phyloP scores from a whole-genome alignment of 2,797 vertebrate species.

The Artibeus lituratus region DNA sequence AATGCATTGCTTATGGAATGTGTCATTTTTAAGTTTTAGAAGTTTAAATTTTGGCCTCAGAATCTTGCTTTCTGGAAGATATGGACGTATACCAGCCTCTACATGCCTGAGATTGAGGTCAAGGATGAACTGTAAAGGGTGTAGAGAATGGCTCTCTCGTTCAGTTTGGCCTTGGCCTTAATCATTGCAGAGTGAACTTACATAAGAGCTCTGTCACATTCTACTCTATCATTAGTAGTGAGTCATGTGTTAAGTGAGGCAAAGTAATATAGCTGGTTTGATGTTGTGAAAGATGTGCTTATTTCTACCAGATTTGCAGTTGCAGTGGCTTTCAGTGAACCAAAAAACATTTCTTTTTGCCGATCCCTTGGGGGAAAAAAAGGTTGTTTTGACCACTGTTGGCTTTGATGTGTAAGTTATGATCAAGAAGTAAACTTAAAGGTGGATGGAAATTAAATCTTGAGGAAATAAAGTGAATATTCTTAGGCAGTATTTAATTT shows the following conservation, averaged over 20 bases:
- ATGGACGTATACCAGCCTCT: background rate
- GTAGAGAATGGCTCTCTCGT: background rate
- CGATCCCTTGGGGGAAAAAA: slow-evolving; percentile 1
- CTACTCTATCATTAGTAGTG: slow-evolving; percentile 40
- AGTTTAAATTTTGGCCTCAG: slow-evolving; percentile 14
- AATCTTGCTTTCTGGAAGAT: slow-evolving; percentile 38
- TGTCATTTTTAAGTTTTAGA: slow-evolving; percentile 34
- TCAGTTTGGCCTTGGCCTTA: background rate
- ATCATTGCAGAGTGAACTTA: slow-evolving; percentile 22
- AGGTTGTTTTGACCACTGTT: background rate
- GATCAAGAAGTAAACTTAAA: slow-evolving; percentile 57
- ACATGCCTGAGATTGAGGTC: background rate
- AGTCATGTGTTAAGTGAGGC: slow-evolving; percentile 43
- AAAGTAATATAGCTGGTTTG: slow-evolving; percentile 52
- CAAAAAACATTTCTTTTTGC: slow-evolving; percentile 64
- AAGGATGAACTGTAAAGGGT: background rate
- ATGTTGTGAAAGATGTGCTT: slow-evolving; percentile 56
- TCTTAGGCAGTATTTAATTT: slow-evolving; percentile 63
- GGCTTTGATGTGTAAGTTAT: slow-evolving; percentile 21
- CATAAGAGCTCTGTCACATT: slow-evolving; percentile 42
- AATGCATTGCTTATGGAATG: background rate
- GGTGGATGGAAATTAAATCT: slow-evolving; percentile 51
- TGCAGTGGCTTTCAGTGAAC: slow-evolving; percentile 53
- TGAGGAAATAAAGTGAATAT: slow-evolving; percentile 58
- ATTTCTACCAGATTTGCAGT: slow-evolving; percentile 66